phyloP scores from a whole-genome alignment of 2,113 vertebrate genomes.

The Meles meles region DNA sequence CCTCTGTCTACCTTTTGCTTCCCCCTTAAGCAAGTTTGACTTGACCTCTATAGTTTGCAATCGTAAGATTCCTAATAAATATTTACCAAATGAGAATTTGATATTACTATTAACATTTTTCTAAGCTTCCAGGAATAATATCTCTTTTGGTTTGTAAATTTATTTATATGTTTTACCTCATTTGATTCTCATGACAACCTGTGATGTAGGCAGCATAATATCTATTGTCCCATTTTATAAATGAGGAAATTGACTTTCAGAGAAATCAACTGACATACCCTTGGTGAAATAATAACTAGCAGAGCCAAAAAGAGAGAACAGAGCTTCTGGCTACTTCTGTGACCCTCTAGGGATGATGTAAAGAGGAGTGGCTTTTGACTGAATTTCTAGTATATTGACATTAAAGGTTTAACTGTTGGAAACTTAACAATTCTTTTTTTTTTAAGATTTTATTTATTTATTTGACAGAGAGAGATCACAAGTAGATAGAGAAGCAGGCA shows the following conservation, averaged over 20 bases:
- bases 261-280: neutral
- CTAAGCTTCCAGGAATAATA: neutral
- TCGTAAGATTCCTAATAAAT: neutral
- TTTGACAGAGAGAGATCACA: too few relatives aligned
- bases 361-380: neutral
- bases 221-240: neutral
- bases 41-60: slow-evolving; percentile 12
- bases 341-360: neutral
- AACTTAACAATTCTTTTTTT: neutral
- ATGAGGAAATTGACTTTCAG: neutral
- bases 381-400: neutral
- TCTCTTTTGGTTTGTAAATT: neutral
- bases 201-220: neutral
- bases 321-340: neutral
- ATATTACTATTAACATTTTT: neutral
- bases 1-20: neutral
- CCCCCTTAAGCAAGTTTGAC: neutral
- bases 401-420: neutral
- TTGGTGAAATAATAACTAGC: neutral
- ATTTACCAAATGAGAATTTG: neutral
- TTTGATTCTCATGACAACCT: neutral
- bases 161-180: neutral
- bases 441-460: too few relatives aligned
- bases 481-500: too few relatives aligned
- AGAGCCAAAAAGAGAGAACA: neutral